phyloP scores from a whole-genome alignment of 2,797 vertebrate genomes.

The Microctenopoma stevenorrisi region DNA sequence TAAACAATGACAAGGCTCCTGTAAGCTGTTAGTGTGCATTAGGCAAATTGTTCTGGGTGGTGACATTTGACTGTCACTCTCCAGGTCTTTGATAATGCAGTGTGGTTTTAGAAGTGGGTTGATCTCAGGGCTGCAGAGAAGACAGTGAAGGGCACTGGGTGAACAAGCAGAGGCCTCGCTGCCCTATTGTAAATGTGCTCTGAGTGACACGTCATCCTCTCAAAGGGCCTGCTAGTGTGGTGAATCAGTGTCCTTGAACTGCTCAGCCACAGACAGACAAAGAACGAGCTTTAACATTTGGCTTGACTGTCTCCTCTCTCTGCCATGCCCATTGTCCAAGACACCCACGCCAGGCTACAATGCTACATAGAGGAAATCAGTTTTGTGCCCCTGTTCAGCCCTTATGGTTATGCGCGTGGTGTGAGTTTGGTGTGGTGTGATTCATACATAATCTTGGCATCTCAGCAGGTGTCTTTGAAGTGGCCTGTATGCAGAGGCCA shows the following conservation, averaged over 20 bases:
- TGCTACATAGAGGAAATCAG: slow-evolving; percentile 42
- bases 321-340: slow-evolving; percentile 53
- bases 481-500: slow-evolving; percentile 67
- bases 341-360: slow-evolving; percentile 46
- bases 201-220: slow-evolving; percentile 77
- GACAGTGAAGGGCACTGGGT: slow-evolving; percentile 73
- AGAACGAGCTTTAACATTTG: slow-evolving; percentile 69
- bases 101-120: slow-evolving; percentile 38
- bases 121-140: slow-evolving; percentile 63
- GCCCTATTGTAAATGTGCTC: slow-evolving; percentile 73
- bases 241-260: slow-evolving; percentile 82
- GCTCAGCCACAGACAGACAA: slow-evolving; percentile 73
- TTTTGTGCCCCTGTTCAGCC: slow-evolving; percentile 32
- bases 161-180: slow-evolving; percentile 64
- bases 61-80: slow-evolving; percentile 52
- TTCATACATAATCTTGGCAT: slow-evolving; percentile 68
- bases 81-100: slow-evolving; percentile 46
- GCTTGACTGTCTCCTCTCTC: slow-evolving; percentile 61
- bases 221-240: slow-evolving; percentile 68
- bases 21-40: slow-evolving; percentile 57
- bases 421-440: slow-evolving; percentile 55
- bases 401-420: slow-evolving; percentile 29
- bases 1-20: slow-evolving; percentile 56
- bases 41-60: slow-evolving; percentile 67
- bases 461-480: slow-evolving; percentile 81